A percentile compares a stretch with the other conserved stretches of the same genome.
Conservation (phyloP, 2,797 vertebrate genomes). For the Hapalemur alaotrensis region DNA sequence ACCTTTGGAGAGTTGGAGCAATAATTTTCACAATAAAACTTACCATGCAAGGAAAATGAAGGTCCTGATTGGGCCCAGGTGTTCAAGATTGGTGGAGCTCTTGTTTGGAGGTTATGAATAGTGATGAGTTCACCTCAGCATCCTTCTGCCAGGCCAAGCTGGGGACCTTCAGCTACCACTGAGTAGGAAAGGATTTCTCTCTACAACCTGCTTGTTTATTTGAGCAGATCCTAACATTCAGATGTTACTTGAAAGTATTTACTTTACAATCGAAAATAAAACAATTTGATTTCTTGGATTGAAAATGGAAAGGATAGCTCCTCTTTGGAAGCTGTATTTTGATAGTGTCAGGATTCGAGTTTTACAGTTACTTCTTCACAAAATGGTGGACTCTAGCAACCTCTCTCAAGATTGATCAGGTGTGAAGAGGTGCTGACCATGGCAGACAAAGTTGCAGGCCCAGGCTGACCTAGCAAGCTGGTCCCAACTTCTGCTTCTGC, state of each 20-base stretch:
- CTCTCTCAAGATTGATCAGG: not conserved
- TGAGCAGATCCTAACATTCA: not conserved
- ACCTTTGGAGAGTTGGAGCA: not conserved
- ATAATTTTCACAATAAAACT: slow-evolving; percentile 37
- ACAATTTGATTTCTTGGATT: not conserved
- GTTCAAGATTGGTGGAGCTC: not conserved
- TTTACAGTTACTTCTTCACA: not conserved
- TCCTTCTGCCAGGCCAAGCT: not conserved
- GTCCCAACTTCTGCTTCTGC: not conserved
- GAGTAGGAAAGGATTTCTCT: not conserved
- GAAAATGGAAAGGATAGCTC: not conserved
- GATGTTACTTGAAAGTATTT: not conserved
- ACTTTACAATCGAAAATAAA: not conserved
- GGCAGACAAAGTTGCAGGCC: not conserved
- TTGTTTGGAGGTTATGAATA: not conserved
- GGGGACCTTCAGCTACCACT: not conserved
- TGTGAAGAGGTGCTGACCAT: not conserved
- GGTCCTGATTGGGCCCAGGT: not conserved
- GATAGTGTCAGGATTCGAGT: not conserved
- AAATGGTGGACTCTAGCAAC: not conserved
- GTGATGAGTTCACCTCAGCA: not conserved
- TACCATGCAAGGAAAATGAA: not conserved
- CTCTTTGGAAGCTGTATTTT: not conserved
- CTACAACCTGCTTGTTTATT: not conserved
- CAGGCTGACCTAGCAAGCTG: not conserved